Percentiles rank a stretch among this genome's conserved stretches.
Conservation (phyloP, 2,113 vertebrate genomes). For the Calidris pugnax region DNA sequence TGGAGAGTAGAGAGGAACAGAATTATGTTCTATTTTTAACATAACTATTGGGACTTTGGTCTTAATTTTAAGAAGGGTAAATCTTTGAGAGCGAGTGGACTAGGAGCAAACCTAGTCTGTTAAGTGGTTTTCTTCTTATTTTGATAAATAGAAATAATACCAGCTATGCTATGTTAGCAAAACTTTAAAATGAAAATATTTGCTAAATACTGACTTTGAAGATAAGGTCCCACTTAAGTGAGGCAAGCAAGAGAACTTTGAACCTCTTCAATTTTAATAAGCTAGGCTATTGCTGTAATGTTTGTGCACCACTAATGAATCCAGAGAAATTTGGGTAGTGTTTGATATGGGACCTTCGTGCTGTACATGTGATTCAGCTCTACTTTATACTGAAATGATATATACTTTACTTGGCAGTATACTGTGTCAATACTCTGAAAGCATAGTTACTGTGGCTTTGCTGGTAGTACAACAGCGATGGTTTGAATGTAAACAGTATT, state of each 20-base stretch:
- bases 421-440: neutral
- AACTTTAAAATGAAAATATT: slow-evolving; percentile 11
- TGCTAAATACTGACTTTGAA: slow-evolving; percentile 7
- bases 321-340: neutral
- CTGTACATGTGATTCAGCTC: neutral
- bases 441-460: neutral
- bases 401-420: neutral
- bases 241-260: slow-evolving; percentile 22
- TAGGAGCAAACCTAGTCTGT: neutral
- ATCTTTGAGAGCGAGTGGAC: neutral
- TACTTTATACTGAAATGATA: neutral
- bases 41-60: neutral
- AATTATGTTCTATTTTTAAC: neutral
- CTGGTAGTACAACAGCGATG: neutral
- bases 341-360: neutral
- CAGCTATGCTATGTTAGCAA: neutral
- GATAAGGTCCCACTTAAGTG: slow-evolving; percentile 24
- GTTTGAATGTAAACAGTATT: neutral
- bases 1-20: neutral
- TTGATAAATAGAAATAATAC: neutral
- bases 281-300: neutral
- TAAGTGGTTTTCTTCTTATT: neutral
- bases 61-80: neutral
- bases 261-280: slow-evolving; percentile 28
- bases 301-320: neutral